These are phyloP conservation scores for Sarcophaga rosellei DNA, from an alignment of 2,888 invertebrate species.

Conservation along the genomic window DNA sequence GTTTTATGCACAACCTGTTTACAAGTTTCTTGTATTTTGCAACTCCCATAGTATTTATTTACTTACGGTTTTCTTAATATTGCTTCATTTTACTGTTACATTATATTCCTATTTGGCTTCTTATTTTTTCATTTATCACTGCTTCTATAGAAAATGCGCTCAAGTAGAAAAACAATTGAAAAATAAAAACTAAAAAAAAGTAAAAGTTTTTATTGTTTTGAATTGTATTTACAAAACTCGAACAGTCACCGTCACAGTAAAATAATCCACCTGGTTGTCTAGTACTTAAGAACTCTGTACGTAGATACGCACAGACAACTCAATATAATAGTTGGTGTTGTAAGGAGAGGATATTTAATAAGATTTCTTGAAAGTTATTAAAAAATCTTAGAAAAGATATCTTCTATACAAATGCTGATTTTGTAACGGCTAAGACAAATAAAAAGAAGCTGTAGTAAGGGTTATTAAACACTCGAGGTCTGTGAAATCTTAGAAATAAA, in stretches of 20 bases:
- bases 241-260: background rate
- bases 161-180: conserved; percentile 41
- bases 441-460: no score
- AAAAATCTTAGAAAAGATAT: no score
- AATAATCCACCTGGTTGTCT: background rate
- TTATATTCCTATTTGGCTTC: background rate
- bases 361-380: no score
- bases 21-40: conserved; percentile 47
- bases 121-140: background rate
- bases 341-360: no score
- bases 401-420: no score
- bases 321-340: no score
- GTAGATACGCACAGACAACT: background rate
- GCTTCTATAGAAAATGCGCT: conserved; percentile 26
- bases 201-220: conserved; percentile 20
- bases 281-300: background rate
- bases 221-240: conserved; percentile 6
- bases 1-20: conserved; percentile 54
- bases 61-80: conserved; percentile 17
- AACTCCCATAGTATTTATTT: conserved; percentile 49
- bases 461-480: no score
- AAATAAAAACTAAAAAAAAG: conserved; percentile 8
- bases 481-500: no score
- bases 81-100: background rate
- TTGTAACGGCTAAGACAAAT: no score